Evolutionary conservation across 30 jellyfish, hydroid and myxozoan species (phyloP), one percentile per base, ranked within the genome.

Genomic region (Cassiopea andromeda): DNA sequence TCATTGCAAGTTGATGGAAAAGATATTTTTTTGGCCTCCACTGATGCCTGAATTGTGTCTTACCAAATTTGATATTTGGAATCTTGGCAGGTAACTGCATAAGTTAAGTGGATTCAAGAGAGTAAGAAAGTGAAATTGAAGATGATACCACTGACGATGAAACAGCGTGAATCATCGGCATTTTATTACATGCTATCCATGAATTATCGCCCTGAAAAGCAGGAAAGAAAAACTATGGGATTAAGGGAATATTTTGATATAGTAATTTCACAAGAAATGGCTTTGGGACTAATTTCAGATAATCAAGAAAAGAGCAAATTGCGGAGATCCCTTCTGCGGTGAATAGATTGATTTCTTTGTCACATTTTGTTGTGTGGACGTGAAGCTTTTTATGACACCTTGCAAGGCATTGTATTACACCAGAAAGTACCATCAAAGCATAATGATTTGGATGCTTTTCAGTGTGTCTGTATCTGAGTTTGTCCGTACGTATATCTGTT

Each of bases 151-250:
- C 74, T 87, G 61, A 87, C 89, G 9, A 43, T 87, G 75, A 67
- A 81, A 69, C 94, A 87, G 27, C 82, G 94, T 16, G 84, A 87
- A 79, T 74, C 94, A 48, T 71, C 89, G 19, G 90, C 94, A 10
- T 78, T 49, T 64, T 79, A 79, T 45, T 87, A 87, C 85, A 74
- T 78, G 90, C 38, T 83, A 38, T 77, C 91, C 10, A 67, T 83
- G 9, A 69, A 61, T 38, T 83, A 48, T 44, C 83, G 83, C 46
- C 73, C 49, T 18, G 80, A 71, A 27, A 27, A 27, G 38, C 38
- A 27, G 38, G 38, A 27, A 27, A 27, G 38, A 27, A 27, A 27
- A 27, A 27, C 38, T 27, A 27, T 27, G 38, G 38, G 38, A 27
- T 27, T 83, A 45, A 76, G 91, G 47, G 91, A 83, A 9, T 73